A percentile compares a stretch with the other conserved stretches of the same genome.
Evolutionary conservation across 2,113 vertebrate species (phyloP).

Genomic region (Raja brachyura): DNA sequence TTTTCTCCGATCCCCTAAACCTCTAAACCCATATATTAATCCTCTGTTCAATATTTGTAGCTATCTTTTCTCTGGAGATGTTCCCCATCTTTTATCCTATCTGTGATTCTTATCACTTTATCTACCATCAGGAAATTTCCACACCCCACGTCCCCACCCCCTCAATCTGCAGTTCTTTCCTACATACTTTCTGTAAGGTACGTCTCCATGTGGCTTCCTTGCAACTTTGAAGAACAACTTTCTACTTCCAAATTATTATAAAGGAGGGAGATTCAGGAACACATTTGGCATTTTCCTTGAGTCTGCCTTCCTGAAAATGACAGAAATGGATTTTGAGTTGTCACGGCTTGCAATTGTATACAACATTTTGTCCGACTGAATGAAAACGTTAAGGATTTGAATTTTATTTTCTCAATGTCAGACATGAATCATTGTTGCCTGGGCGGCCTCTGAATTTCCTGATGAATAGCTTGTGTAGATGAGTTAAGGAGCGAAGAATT

Average conservation of each 20-base stretch:
- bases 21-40: no score
- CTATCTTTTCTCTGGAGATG: no score
- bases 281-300: neutral
- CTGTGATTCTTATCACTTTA: no score
- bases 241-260: neutral
- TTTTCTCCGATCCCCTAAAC: no score
- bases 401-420: conserved; percentile 19
- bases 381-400: neutral
- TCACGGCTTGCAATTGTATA: neutral
- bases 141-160: no score
- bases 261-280: no score
- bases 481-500: conserved; percentile 3
- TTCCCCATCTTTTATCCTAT: no score
- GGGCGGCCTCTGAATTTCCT: neutral
- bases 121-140: no score
- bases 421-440: conserved; percentile 1
- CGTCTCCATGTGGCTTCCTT: no score
- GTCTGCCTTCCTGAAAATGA: neutral
- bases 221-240: neutral
- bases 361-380: neutral
- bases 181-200: no score
- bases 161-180: no score
- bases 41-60: no score
- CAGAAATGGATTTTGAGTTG: neutral
- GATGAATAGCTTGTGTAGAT: neutral